phyloP scores from a whole-genome alignment of 2,113 vertebrate genomes.

The Tachuris rubrigastra region DNA sequence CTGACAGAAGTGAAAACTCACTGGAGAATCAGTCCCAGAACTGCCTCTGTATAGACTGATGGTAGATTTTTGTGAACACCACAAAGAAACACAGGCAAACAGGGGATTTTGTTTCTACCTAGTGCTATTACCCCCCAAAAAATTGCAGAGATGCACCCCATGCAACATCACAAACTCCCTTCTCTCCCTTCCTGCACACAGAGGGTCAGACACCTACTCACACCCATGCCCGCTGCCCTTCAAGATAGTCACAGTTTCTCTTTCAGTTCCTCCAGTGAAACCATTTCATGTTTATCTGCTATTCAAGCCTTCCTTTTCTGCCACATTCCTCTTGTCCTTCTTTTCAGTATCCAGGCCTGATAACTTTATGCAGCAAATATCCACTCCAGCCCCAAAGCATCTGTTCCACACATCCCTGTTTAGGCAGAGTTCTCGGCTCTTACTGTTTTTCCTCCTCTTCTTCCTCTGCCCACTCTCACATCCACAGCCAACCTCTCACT shows the following conservation, averaged over 20 bases:
- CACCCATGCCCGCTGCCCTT: no score
- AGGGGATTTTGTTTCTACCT: neutral
- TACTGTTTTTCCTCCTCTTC: neutral
- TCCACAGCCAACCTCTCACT: conserved; percentile 1
- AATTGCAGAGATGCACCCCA: no score
- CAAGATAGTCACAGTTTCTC: neutral
- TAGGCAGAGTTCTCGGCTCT: neutral
- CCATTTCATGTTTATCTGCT: neutral
- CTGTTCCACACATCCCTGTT: neutral
- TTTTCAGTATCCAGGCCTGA: neutral
- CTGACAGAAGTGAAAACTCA: neutral
- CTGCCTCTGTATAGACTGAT: neutral
- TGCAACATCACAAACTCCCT: accelerated
- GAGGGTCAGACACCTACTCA: neutral
- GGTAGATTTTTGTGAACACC: neutral
- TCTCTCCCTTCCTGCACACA: neutral
- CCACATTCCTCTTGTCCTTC: neutral
- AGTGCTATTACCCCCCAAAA: neutral
- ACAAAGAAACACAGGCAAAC: neutral
- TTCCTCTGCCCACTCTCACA: conserved; percentile 10
- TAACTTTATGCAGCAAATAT: neutral
- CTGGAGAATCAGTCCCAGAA: neutral
- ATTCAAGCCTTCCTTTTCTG: neutral
- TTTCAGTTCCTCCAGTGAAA: neutral
- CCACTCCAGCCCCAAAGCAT: neutral